Percentiles rank a stretch among this genome's conserved stretches.
These are phyloP conservation scores for Allolobophora icterica DNA, from an alignment of 2,888 invertebrate genomes.

Conservation along the genomic window DNA sequence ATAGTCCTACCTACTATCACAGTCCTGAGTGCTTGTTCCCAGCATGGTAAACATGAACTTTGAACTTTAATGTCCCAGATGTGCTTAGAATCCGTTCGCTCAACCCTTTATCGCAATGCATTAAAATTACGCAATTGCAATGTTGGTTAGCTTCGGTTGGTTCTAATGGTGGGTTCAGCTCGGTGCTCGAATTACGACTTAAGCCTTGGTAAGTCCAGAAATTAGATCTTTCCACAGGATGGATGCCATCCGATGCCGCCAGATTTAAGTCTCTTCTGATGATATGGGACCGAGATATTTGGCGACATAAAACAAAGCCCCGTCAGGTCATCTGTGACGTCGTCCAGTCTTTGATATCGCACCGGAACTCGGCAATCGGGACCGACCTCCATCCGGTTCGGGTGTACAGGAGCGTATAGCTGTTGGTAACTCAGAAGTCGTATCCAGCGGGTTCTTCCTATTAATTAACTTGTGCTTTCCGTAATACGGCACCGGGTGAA, in stretches of 20 bases:
- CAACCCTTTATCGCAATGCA: not conserved
- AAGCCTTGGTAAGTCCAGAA: not conserved
- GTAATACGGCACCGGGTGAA: not conserved
- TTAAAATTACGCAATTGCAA: not conserved
- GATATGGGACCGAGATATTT: not conserved
- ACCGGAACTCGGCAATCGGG: not conserved
- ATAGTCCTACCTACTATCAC: too few species aligned
- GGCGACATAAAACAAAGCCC: not conserved
- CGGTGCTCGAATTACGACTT: not conserved
- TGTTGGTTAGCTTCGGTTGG: not conserved
- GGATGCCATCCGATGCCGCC: not conserved
- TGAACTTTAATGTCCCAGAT: not conserved
- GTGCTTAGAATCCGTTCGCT: not conserved
- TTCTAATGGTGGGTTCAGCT: too few species aligned
- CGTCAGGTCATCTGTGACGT: not conserved
- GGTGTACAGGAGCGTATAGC: not conserved
- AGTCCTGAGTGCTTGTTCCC: not conserved
- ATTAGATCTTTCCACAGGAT: not conserved
- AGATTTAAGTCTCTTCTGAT: not conserved
- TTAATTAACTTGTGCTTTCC: not conserved
- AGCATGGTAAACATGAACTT: not conserved
- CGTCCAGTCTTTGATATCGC: not conserved
- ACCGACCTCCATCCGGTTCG: not conserved
- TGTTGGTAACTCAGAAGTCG: not conserved
- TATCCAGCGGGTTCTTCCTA: not conserved